Evolutionary conservation across 2,113 vertebrate genomes (phyloP), one percentile per base, ranked within the genome.

Genomic region (Oncorhynchus keta): DNA sequence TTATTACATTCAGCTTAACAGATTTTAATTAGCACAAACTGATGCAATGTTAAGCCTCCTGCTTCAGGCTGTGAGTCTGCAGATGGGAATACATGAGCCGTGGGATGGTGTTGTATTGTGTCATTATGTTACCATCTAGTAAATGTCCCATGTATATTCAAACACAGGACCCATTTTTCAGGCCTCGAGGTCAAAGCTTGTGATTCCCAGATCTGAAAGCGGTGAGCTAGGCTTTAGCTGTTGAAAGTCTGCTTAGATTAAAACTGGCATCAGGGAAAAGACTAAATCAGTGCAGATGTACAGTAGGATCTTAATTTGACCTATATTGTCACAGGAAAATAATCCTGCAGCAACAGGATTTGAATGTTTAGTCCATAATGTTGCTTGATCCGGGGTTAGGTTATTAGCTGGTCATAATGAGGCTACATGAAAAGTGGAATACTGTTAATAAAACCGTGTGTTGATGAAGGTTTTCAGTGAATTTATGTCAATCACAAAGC

Each of bases 1-100:
- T 79, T 57, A 76, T 85, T 49, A 71, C 72, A 81, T 81, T 59
- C 62, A 78, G 26, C 49, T 78, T 72, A 84, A 81, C 0, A 26
- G 57, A 49, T 76, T 84, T 39, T 65, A 82, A 81, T 88, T 74
- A 76, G 30, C 32, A 68, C 71, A 68, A 24, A 45, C 20, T 18
- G 65, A 30, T 67, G 4, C 55, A 20, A 81, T 22, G 81, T 62
- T 68, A 35, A 75, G 68, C 18, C 30, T 48, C 76, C 67, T 76
- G 51, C 39, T 22, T 18, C 30, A 39, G 65, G 28, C 51, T 76
- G 22, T 82, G 45, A 80, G 13, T 64, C 39, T 35, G 59, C 22
- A n/a, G 66, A 26, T 64, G 18, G 61, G 61, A 24, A 13, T 22
- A 11, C 61, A 64, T 64, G 24, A 64, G 76, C 66, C 62, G 55